phyloP scores from a whole-genome alignment of 2,797 vertebrate genomes.

The Tauraco hartlaubi region DNA sequence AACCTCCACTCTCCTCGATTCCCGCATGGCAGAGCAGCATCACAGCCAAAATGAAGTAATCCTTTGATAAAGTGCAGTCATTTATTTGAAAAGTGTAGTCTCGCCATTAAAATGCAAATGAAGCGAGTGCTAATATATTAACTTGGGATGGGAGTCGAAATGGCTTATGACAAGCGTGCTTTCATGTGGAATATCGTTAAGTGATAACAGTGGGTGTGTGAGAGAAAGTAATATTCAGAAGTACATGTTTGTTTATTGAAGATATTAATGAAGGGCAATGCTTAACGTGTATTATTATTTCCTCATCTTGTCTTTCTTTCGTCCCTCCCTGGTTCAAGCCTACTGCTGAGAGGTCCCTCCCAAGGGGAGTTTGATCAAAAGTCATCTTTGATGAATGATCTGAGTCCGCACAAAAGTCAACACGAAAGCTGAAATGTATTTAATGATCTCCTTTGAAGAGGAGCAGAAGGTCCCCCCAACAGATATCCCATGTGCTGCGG shows the following conservation, averaged over 20 bases:
- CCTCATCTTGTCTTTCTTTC: slow-evolving; percentile 46
- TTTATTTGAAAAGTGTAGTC: slow-evolving; percentile 74
- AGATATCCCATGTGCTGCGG: background rate
- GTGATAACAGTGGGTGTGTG: slow-evolving; percentile 42
- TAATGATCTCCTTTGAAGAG: slow-evolving; percentile 13
- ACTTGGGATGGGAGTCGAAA: slow-evolving; percentile 60
- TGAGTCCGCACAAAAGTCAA: background rate
- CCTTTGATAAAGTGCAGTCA: slow-evolving; percentile 73
- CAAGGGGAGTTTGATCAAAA: slow-evolving; percentile 38
- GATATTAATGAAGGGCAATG: slow-evolving; percentile 61
- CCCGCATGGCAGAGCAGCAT: slow-evolving; percentile 1
- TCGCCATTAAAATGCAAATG: slow-evolving; percentile 80
- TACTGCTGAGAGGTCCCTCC: slow-evolving; percentile 13
- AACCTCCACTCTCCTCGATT: background rate
- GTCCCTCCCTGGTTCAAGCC: slow-evolving; percentile 10
- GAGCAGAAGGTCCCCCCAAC: background rate
- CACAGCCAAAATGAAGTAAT: slow-evolving; percentile 69
- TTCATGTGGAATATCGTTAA: slow-evolving; percentile 75
- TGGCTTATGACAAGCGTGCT: slow-evolving; percentile 70
- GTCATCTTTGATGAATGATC: slow-evolving; percentile 53
- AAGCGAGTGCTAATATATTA: slow-evolving; percentile 76
- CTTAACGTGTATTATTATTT: slow-evolving; percentile 25
- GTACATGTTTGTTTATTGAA: slow-evolving; percentile 65
- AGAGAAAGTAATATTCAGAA: slow-evolving; percentile 21
- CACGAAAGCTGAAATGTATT: background rate